A percentile compares a stretch with the other conserved stretches of the same genome.
Evolutionary conservation across 2,888 invertebrate species (phyloP).

Genomic region (Ormyrus pomaceus): DNA sequence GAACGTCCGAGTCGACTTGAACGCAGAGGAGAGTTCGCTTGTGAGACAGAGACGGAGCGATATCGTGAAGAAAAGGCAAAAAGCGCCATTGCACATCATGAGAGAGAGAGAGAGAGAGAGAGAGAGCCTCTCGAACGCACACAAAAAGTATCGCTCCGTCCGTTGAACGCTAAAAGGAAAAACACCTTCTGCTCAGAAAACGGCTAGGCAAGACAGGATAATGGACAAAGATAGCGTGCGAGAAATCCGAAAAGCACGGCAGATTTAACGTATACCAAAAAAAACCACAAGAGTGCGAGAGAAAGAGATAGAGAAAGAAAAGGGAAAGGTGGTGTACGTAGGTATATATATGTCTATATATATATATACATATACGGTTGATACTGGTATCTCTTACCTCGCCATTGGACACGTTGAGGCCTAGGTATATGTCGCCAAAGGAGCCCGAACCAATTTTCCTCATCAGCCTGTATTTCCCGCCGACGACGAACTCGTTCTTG

Average conservation of each 20-base stretch:
- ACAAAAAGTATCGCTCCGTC: not conserved
- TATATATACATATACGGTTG: not conserved
- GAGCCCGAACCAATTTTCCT: slow-evolving; percentile 99
- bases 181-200: slow-evolving; percentile 8
- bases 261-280: no score
- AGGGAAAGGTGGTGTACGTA: not conserved
- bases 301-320: slow-evolving; percentile 30
- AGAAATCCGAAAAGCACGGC: not conserved
- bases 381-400: slow-evolving; percentile 80
- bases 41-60: slow-evolving; percentile 17
- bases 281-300: slow-evolving; percentile 12
- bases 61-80: slow-evolving; percentile 33
- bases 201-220: slow-evolving; percentile 35
- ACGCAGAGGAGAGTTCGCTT: not conserved
- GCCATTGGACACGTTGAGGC: slow-evolving; percentile 92
- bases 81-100: slow-evolving; percentile 46
- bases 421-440: slow-evolving; percentile 99
- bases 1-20: slow-evolving; percentile 4
- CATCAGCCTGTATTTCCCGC: slow-evolving; percentile 95
- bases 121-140: not conserved
- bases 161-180: not conserved
- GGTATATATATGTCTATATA: not conserved
- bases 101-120: not conserved
- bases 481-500: slow-evolving; percentile 88
- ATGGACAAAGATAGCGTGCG: slow-evolving; percentile 47